phyloP scores from a whole-genome alignment of 2,797 vertebrate genomes.

The Anguilla obscura region DNA sequence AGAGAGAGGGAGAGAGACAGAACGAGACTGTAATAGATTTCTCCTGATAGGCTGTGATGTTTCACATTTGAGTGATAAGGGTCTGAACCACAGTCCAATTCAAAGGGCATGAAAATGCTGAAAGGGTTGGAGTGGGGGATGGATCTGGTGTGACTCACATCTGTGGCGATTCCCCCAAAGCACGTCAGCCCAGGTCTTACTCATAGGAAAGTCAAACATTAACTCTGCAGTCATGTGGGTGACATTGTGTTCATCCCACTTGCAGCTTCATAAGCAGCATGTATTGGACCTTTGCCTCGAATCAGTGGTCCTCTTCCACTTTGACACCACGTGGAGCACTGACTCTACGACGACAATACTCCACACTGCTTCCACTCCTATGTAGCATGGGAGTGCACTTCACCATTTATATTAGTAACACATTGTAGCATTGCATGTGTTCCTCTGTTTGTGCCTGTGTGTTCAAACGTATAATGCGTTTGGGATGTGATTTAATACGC shows the following conservation, averaged over 20 bases:
- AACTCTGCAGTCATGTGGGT: not conserved
- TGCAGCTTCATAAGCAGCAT: not conserved
- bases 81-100: not conserved
- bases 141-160: not conserved
- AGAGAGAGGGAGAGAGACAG: not conserved
- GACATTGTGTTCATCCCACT: not conserved
- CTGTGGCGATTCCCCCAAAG: not conserved
- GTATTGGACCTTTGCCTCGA: not conserved
- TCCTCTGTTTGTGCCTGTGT: not conserved
- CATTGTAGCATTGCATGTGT: not conserved
- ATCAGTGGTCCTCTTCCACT: not conserved
- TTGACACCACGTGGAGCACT: not conserved
- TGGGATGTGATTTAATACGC: not conserved
- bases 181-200: not conserved
- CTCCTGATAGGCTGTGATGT: not conserved
- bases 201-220: conserved; percentile 13
- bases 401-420: not conserved
- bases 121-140: not conserved
- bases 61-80: not conserved
- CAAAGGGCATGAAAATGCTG: not conserved
- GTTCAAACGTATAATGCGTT: not conserved
- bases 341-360: not conserved
- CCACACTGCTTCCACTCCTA: not conserved
- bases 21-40: not conserved
- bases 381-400: not conserved